Evolutionary conservation across 37 sponge, comb jelly and placozoan species (phyloP).

Genomic region (Petrosia ficiformis): DNA sequence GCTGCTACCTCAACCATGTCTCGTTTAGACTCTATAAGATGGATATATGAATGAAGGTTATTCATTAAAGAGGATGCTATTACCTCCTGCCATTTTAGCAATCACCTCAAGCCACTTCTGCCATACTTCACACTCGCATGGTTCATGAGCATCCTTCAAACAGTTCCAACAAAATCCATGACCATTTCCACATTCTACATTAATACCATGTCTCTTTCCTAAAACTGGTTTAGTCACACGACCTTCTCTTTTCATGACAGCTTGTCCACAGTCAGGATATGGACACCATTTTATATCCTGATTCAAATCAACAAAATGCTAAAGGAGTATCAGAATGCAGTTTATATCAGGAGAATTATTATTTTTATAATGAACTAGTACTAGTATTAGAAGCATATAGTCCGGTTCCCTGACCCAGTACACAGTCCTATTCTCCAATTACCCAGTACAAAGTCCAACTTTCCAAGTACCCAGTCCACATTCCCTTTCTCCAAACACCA

Average conservation of each 20-base stretch:
- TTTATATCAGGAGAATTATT: background rate
- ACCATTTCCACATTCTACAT: conserved; percentile 77
- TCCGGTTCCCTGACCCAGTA: no score
- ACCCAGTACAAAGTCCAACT: no score
- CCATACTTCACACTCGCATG: conserved; percentile 86
- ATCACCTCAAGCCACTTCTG: conserved; percentile 61
- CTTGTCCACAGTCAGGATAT: conserved; percentile 56
- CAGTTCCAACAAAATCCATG: conserved; percentile 83
- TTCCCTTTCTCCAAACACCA: no score
- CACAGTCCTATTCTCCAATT: no score
- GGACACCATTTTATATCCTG: conserved; percentile 90
- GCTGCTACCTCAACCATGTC: conserved; percentile 4
- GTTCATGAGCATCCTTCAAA: conserved; percentile 78
- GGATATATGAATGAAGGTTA: background rate
- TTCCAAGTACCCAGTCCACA: no score
- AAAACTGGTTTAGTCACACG: background rate
- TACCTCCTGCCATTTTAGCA: conserved; percentile 24
- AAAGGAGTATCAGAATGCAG: background rate
- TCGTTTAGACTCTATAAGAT: background rate
- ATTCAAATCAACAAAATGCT: conserved; percentile 85
- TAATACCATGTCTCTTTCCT: conserved; percentile 21
- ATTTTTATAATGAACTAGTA: background rate
- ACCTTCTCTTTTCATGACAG: conserved; percentile 22
- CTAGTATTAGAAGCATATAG: no score
- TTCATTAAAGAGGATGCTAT: background rate